These are phyloP conservation scores for Xerus inauris DNA, from an alignment of 2,113 vertebrate species.

Conservation along the genomic window DNA sequence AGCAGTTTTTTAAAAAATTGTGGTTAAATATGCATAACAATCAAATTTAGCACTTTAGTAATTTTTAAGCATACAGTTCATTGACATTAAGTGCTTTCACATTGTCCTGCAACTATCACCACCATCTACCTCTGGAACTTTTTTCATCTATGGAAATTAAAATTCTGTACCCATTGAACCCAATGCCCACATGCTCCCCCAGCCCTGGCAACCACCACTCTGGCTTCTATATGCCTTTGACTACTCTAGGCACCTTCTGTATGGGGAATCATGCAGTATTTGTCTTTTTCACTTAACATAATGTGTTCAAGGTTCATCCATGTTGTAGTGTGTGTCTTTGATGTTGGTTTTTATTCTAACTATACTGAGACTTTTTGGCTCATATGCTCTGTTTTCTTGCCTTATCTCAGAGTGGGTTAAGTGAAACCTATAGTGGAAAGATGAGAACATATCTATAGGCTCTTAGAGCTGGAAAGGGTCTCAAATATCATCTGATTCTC, in stretches of 20 bases:
- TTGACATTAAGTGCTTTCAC: background rate
- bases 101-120: too few relatives aligned
- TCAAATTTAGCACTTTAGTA: background rate
- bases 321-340: background rate
- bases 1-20: background rate
- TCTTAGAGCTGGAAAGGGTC: background rate
- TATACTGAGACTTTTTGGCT: background rate
- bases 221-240: background rate
- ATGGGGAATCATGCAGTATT: background rate
- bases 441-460: background rate
- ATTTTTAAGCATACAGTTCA: background rate
- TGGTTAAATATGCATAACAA: background rate
- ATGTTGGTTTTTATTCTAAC: background rate
- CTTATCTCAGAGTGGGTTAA: background rate
- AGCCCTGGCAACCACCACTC: background rate
- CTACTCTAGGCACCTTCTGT: background rate
- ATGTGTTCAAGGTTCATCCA: background rate
- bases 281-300: background rate
- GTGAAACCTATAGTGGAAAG: background rate
- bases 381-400: background rate
- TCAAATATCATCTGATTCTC: background rate
- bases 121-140: background rate
- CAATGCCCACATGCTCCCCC: too few relatives aligned
- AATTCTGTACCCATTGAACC: background rate
- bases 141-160: background rate